These are phyloP conservation scores for Zaprionus inermis DNA, from an alignment of 1,140 invertebrate genomes.

Conservation along the genomic window DNA sequence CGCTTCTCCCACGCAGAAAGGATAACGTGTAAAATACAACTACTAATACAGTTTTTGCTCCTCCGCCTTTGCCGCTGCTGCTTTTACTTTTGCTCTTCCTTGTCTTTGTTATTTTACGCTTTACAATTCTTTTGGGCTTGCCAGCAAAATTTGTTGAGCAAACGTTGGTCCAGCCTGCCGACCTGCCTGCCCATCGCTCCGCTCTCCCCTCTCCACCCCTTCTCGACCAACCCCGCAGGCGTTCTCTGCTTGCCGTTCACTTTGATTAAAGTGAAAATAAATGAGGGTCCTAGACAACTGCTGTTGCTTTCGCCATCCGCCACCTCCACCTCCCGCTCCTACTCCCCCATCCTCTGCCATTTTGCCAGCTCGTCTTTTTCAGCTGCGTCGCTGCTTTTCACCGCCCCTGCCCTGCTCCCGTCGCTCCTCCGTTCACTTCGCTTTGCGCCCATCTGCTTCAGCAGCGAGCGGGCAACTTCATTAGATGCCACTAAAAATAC, in stretches of 20 bases:
- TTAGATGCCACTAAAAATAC: conserved; percentile 70
- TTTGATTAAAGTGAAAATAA: conserved; percentile 83
- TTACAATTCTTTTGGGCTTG: conserved; percentile 77
- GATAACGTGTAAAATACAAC: conserved; percentile 79
- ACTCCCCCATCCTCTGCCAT: not conserved
- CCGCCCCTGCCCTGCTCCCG: not conserved
- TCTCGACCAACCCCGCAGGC: conserved; percentile 39
- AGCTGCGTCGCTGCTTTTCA: conserved; percentile 23
- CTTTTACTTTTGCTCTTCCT: conserved; percentile 55
- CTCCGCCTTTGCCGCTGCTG: not conserved
- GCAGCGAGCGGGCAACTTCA: conserved; percentile 62
- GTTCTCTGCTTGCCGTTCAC: conserved; percentile 62
- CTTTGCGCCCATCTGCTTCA: conserved; percentile 13
- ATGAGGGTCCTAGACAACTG: conserved; percentile 79
- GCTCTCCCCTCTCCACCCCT: not conserved
- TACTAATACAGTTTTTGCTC: conserved; percentile 57
- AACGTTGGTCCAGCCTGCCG: conserved; percentile 31
- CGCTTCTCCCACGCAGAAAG: conserved; percentile 45
- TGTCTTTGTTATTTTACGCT: conserved; percentile 80
- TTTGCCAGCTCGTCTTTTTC: conserved; percentile 50
- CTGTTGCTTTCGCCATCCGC: conserved; percentile 36
- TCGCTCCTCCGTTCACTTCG: not conserved
- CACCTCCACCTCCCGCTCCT: not conserved
- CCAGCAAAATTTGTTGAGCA: conserved; percentile 76
- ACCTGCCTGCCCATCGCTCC: not conserved